Evolutionary conservation across 2,888 invertebrate genomes (phyloP), one percentile per base, ranked within the genome.

Genomic region (Athalia circularis): DNA sequence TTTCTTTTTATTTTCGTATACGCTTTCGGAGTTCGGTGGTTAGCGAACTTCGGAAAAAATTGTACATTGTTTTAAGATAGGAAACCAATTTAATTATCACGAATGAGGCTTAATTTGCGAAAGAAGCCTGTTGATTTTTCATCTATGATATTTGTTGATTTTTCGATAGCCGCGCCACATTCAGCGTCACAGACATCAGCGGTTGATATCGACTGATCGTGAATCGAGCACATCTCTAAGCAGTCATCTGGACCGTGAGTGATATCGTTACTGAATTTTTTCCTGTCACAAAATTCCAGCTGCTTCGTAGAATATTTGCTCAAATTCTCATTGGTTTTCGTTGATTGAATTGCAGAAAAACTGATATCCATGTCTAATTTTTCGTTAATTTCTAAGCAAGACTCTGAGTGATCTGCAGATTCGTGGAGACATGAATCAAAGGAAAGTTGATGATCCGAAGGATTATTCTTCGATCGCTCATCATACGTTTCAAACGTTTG

Each of bases 361-460:
- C n/a, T 65, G n/a, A 45, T 2, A 45, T 65, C 45, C 47, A n/a
- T 65, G 47, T 7, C 11, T 47, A n/a, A 43, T 45, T 65, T 11
- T 43, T 7, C 50, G 5, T 29, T 29, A 3, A 9, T 29, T 68
- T 50, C 48, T 9, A 13, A 52, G 5, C 67, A 54, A 45, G 43
- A 54, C 15, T 52, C 0, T 52, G 11, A 68, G 54, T 54, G 29
- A 54, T 68, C 54, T 7, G 5, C n/a, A n/a, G n/a, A 8, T 59
- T 13, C 72, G 45, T 45, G 72, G 13, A 59, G 72, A 8, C 47
- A 59, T 13, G 72, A 72, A 59, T 72, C 59, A 8, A 59, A 47
- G 15, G 72, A 59, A 13, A 57, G 0, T n/a, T 57, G 43, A 59
- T 47, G 6, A n/a, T 4, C 45, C 9, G 15, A 47, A 57, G 59